Percentiles rank a stretch among this genome's conserved stretches.
phyloP scores from a whole-genome alignment of 2,888 invertebrate genomes.

The Merodon equestris region DNA sequence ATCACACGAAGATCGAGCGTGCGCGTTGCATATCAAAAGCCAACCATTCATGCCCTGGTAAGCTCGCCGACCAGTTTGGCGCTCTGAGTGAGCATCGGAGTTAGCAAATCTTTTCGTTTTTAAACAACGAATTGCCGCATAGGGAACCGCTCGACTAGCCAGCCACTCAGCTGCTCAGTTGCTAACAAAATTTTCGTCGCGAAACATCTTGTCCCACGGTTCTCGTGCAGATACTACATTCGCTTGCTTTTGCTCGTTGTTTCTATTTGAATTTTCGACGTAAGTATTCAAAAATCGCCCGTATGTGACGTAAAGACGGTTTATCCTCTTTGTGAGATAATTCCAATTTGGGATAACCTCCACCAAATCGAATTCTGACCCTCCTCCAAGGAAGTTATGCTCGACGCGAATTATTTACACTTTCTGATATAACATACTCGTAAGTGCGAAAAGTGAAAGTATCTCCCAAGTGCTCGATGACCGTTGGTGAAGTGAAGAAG shows the following conservation, averaged over 20 bases:
- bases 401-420: no score
- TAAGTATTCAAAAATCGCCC: conserved; percentile 32
- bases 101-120: conserved; percentile 25
- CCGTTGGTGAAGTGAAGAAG: no score
- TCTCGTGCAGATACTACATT: no score
- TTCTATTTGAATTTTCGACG: background rate
- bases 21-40: conserved; percentile 10
- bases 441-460: conserved; percentile 35
- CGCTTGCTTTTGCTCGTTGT: background rate
- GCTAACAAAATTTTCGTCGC: conserved; percentile 51
- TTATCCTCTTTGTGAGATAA: conserved; percentile 29
- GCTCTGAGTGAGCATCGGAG: conserved; percentile 12
- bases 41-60: conserved; percentile 11
- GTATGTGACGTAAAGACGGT: conserved; percentile 18
- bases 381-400: no score
- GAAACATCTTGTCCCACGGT: conserved; percentile 34
- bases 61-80: conserved; percentile 30
- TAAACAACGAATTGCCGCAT: conserved; percentile 26
- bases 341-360: conserved; percentile 29
- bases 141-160: background rate
- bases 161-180: conserved; percentile 49
- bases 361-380: background rate
- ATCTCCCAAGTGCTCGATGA: no score
- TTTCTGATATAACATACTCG: no score
- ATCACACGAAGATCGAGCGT: no score